Evolutionary conservation across 2,797 vertebrate genomes (phyloP), one percentile per base, ranked within the genome.

Genomic region (Acanthurus leucopareius): DNA sequence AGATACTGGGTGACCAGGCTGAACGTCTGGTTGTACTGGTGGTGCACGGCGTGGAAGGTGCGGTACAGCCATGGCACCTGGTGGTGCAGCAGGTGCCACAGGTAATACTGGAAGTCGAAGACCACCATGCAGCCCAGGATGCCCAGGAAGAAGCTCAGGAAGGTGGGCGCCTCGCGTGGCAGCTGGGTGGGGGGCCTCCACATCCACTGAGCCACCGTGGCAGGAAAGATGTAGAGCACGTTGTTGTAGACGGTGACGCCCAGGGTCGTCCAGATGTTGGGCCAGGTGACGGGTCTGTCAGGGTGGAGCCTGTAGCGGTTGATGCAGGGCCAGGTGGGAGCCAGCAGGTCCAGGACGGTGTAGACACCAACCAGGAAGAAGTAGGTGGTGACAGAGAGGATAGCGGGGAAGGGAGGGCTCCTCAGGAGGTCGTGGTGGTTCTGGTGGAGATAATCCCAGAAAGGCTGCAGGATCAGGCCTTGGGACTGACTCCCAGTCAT

Each of bases 21-120:
- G 84, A 96, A 96, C 1, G 96, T 92, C 75, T 94, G 93, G 57
- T 90, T 91, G 90, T 96, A 96, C 79, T 96, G 94, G 83, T 96
- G 96, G 89, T 96, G 96, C 68, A 96, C 82, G 1, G 95, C 94
- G 8, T 96, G 96, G 88, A 96, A 96, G 15, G 95, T 96, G 66
- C 94, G 91, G 91, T 96, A 96, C 54, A 96, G 69, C 96, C 96
- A 96, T 10, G 91, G 85, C 2, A 96, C 86, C 14, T 94, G 93
- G 82, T 96, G 96, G 87, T 96, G 96, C 77, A 96, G 80, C 48
- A 96, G 89, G 80, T 96, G 96, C 96, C 96, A 96, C 64, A 96
- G 82, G 86, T 96, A 96, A 47, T 96, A 96, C 90, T 96, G 96
- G 86, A 96, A 96, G 83, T 96, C 96, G 20, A 96, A 96, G 57